Evolutionary conservation across 2,888 invertebrate species (phyloP), one percentile per base, ranked within the genome.

Genomic region (Leucophenga maculata): DNA sequence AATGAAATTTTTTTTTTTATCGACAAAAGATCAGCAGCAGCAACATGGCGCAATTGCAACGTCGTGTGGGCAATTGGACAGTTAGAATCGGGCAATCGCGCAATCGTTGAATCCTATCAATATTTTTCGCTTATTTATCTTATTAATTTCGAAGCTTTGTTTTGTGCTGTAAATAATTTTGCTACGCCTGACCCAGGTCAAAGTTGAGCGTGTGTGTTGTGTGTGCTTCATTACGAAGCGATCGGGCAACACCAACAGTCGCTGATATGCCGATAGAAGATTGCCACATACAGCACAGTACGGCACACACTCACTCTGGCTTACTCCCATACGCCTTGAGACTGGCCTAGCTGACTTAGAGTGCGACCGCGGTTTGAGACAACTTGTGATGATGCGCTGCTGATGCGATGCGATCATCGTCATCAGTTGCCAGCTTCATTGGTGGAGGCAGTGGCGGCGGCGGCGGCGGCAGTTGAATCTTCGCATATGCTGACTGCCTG

Each of bases 201-300:
- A 78, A 83, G 81, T 81, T 81, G 84, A 81, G 72, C 46, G 48
- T 74, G 74, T 77, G 50, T 65, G 50, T n/a, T 68, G 77, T 80
- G 83, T 80, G 83, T 82, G 80, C 83, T 80, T 80, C 80, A 80
- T 80, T 83, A 80, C 82, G 83, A 82, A 83, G 82, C 82, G 83
- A 83, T 81, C 83, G 82, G 79, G 76, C 69, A 77, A 75, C 72
- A 76, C 69, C 70, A 55, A 66, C 65, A 65, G 64, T 18, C 60
- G 48, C 52, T 55, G 66, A 60, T 60, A 39, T 60, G 39, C 32
- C 60, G 22, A 60, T 60, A 67, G 67, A 62, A 74, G 69, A 74
- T 22, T 65, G 57, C 18, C 20, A 44, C 20, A 60, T 31, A 50
- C 46, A 54, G 26, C 39, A 22, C n/a, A 32, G n/a, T n/a, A n/a